Conservation (phyloP, 2,797 vertebrate genomes). For the Halcyon badia region DNA sequence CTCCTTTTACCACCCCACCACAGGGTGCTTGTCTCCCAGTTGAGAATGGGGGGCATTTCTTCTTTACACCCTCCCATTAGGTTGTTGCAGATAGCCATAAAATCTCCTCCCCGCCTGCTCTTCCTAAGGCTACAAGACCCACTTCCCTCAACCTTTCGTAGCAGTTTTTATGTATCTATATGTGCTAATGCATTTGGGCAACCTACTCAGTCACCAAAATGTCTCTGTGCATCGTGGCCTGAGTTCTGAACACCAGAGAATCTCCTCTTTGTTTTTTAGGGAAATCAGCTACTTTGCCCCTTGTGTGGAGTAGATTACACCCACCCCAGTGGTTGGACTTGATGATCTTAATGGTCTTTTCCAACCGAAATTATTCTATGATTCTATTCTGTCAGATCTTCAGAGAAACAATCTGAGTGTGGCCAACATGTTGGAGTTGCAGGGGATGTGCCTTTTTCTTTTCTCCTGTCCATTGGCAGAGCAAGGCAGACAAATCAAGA, state of each 20-base stretch:
- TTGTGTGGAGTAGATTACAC: not conserved
- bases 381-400: not conserved
- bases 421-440: not conserved
- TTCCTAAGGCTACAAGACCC: not conserved
- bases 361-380: not conserved
- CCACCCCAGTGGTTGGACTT: not conserved
- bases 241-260: not conserved
- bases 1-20: not conserved
- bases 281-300: not conserved
- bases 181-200: not conserved
- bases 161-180: not conserved
- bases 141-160: not conserved
- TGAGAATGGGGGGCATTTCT: not conserved
- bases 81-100: not conserved
- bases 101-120: not conserved
- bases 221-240: not conserved
- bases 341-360: not conserved
- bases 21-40: not conserved
- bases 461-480: not conserved
- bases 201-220: not conserved
- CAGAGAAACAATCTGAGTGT: not conserved
- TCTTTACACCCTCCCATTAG: not conserved
- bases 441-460: not conserved
- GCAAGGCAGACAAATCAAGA: not conserved
- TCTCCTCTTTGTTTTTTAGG: not conserved